Percentiles rank a stretch among this genome's conserved stretches.
Conservation (phyloP, 2,888 invertebrate genomes). For the Chelonus formosanus region DNA sequence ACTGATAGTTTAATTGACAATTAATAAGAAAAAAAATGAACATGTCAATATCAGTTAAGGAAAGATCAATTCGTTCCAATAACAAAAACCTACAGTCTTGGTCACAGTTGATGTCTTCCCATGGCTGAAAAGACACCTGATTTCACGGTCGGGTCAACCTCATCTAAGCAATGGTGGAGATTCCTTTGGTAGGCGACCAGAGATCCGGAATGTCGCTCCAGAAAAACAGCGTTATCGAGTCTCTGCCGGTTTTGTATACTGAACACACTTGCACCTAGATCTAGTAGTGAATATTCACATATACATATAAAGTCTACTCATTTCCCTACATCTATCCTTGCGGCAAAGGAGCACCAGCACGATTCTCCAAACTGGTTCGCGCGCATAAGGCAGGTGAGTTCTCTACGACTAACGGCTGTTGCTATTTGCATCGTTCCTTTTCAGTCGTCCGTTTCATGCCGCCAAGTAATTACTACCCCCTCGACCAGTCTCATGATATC, state of each 20-base stretch:
- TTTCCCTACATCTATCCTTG: conserved; percentile 31
- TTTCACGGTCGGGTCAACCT: conserved; percentile 22
- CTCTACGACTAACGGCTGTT: conserved; percentile 46
- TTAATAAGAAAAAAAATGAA: conserved; percentile 10
- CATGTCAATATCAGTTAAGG: not conserved
- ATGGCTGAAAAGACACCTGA: conserved; percentile 21
- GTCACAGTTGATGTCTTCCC: conserved; percentile 3
- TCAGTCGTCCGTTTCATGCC: conserved; percentile 16
- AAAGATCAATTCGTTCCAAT: not conserved
- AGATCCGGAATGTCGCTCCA: conserved; percentile 27
- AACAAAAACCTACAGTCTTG: not conserved
- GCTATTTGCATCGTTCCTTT: conserved; percentile 49
- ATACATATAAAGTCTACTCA: conserved; percentile 20
- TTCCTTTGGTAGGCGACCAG: not conserved
- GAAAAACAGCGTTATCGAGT: conserved; percentile 25
- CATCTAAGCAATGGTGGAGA: not conserved
- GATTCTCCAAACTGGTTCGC: conserved; percentile 32
- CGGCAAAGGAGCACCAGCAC: conserved; percentile 19
- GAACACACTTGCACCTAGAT: not conserved
- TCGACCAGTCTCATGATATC: conserved; percentile 9
- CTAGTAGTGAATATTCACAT: not conserved
- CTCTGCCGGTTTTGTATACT: not conserved
- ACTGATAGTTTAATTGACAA: not conserved
- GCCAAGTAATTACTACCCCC: conserved; percentile 31
- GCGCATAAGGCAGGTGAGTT: conserved; percentile 48